phyloP scores from a whole-genome alignment of 2,113 vertebrate genomes.

The Phasianus colchicus region DNA sequence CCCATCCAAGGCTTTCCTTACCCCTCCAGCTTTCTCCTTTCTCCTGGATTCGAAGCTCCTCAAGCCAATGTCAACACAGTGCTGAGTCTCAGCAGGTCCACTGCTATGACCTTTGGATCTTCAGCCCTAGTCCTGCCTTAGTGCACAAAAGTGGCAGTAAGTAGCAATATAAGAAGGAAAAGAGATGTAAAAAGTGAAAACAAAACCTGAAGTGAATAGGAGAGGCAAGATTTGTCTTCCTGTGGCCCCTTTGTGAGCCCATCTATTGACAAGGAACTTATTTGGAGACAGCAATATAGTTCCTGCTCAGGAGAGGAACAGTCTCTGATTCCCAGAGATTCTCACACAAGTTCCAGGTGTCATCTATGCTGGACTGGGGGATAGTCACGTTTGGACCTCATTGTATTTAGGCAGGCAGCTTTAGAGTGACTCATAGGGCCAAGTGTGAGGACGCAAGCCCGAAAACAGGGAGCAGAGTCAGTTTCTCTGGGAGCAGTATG shows the following conservation, averaged over 20 bases:
- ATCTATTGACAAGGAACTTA: fast-evolving
- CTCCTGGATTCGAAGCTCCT: background rate
- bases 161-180: background rate
- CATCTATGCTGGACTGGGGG: background rate
- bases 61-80: background rate
- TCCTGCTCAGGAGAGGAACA: background rate
- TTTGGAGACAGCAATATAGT: background rate
- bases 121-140: background rate
- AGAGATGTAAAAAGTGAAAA: background rate
- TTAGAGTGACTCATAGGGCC: background rate
- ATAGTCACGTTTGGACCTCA: background rate
- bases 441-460: background rate
- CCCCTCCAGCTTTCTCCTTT: background rate
- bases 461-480: background rate
- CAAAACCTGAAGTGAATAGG: background rate
- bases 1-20: fast-evolving
- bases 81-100: background rate
- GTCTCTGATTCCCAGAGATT: background rate
- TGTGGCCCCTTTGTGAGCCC: background rate
- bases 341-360: background rate
- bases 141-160: background rate
- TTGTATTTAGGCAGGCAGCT: background rate
- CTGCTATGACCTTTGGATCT: background rate
- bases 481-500: background rate
- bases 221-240: background rate